These are phyloP conservation scores for Erebia palarica DNA, from an alignment of 2,888 invertebrate genomes.

Conservation along the genomic window DNA sequence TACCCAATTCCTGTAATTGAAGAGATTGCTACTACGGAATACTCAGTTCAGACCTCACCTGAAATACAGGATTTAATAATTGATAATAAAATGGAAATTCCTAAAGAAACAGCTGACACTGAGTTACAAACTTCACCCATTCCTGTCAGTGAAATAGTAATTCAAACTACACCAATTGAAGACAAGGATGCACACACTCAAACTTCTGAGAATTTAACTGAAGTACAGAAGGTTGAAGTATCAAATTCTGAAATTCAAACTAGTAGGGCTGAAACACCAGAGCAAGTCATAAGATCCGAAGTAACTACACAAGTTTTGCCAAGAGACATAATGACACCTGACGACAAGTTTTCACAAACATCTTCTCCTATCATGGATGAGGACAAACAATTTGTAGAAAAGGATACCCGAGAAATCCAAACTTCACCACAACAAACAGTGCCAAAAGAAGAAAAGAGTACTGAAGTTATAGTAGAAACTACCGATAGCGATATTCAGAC, in stretches of 20 bases:
- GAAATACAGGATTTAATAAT: constrained; percentile 70
- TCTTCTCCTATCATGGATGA: constrained; percentile 52
- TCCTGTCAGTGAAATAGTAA: constrained; percentile 70
- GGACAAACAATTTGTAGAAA: constrained; percentile 50
- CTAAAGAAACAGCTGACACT: constrained; percentile 61
- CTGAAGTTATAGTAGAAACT: constrained; percentile 66
- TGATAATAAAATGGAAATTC: constrained; percentile 55
- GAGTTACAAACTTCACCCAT: constrained; percentile 82
- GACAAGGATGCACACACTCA: constrained; percentile 70
- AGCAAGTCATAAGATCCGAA: constrained; percentile 69
- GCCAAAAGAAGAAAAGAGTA: constrained; percentile 65
- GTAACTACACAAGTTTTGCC: constrained; percentile 80
- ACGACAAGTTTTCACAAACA: constrained; percentile 80
- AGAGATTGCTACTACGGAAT: constrained; percentile 81
- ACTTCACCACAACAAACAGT: constrained; percentile 75
- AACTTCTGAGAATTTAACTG: constrained; percentile 60
- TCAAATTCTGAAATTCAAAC: constrained; percentile 72
- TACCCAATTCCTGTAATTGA: constrained; percentile 83
- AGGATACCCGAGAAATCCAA: constrained; percentile 76
- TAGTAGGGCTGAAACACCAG: constrained; percentile 65
- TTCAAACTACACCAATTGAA: constrained; percentile 84
- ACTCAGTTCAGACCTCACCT: constrained; percentile 83
- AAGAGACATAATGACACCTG: constrained; percentile 61
- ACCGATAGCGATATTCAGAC: constrained; percentile 72
- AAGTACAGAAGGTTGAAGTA: constrained; percentile 65